These are phyloP conservation scores for Acronicta aceris DNA, from an alignment of 2,888 invertebrate species.

Conservation along the genomic window DNA sequence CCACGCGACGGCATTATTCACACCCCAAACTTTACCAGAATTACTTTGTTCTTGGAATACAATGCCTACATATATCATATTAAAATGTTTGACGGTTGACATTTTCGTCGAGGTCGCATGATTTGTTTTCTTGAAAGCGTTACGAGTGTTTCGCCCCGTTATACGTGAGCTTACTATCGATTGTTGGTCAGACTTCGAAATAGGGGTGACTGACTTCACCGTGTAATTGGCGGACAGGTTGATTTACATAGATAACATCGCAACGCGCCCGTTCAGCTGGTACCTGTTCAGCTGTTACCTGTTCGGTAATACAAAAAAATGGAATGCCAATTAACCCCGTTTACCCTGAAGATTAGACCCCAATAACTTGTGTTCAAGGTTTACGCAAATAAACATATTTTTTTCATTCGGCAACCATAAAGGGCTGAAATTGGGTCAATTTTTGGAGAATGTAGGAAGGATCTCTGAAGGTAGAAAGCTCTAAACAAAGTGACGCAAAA, in stretches of 20 bases:
- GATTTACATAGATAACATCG: slow-evolving; percentile 70
- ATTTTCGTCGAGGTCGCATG: slow-evolving; percentile 57
- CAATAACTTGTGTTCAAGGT: slow-evolving; percentile 37
- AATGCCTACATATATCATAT: slow-evolving; percentile 17
- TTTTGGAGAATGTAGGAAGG: too few species aligned
- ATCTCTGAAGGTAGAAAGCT: too few species aligned
- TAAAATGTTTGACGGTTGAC: slow-evolving; percentile 55
- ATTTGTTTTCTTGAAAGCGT: slow-evolving; percentile 58
- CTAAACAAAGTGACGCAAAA: too few species aligned
- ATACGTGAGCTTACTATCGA: slow-evolving; percentile 59
- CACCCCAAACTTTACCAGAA: slow-evolving; percentile 35
- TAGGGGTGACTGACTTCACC: slow-evolving; percentile 72
- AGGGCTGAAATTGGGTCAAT: background rate
- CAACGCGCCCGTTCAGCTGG: slow-evolving; percentile 47
- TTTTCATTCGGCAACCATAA: background rate
- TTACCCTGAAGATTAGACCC: slow-evolving; percentile 31
- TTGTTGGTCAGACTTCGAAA: slow-evolving; percentile 62
- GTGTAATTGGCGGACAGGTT: slow-evolving; percentile 54
- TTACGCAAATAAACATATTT: slow-evolving; percentile 5
- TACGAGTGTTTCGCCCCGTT: slow-evolving; percentile 53
- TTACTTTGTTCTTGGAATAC: slow-evolving; percentile 40
- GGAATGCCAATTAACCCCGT: slow-evolving; percentile 45
- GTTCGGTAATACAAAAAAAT: slow-evolving; percentile 39
- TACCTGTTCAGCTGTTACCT: background rate
- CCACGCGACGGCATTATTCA: slow-evolving; percentile 46